Evolutionary conservation across 2,113 vertebrate genomes (phyloP).

Genomic region (Prolemur simus): DNA sequence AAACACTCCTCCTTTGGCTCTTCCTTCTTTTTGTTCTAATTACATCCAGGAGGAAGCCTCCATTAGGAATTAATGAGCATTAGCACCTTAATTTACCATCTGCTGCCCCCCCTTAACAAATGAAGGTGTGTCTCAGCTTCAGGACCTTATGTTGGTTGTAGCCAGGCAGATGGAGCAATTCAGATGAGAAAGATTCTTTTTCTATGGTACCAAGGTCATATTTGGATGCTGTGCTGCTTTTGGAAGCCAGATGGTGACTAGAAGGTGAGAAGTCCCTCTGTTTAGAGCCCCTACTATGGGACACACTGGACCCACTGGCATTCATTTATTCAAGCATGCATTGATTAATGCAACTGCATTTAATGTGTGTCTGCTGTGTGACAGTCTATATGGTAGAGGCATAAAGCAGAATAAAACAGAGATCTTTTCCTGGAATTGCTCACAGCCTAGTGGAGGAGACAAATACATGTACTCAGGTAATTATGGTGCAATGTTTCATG

Average conservation of each 20-base stretch:
- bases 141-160: conserved; percentile 59
- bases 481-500: neutral
- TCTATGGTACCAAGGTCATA: conserved; percentile 59
- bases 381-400: neutral
- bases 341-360: conserved; percentile 17
- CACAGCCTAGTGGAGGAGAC: neutral
- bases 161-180: conserved; percentile 69
- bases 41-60: conserved; percentile 74
- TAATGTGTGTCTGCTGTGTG: neutral
- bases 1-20: conserved; percentile 61
- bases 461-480: neutral
- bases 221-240: conserved; percentile 44
- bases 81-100: conserved; percentile 75
- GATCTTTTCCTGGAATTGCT: neutral
- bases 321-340: neutral
- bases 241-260: conserved; percentile 46
- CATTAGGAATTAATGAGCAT: conserved; percentile 78
- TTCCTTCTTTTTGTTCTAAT: conserved; percentile 72
- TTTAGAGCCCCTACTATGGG: neutral
- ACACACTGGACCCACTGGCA: neutral
- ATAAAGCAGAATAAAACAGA: neutral
- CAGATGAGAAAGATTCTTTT: conserved; percentile 56
- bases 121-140: conserved; percentile 73
- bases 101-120: conserved; percentile 69
- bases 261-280: conserved; percentile 32